phyloP scores from a whole-genome alignment of 1,140 invertebrate genomes.

The Drosophila repleta region DNA sequence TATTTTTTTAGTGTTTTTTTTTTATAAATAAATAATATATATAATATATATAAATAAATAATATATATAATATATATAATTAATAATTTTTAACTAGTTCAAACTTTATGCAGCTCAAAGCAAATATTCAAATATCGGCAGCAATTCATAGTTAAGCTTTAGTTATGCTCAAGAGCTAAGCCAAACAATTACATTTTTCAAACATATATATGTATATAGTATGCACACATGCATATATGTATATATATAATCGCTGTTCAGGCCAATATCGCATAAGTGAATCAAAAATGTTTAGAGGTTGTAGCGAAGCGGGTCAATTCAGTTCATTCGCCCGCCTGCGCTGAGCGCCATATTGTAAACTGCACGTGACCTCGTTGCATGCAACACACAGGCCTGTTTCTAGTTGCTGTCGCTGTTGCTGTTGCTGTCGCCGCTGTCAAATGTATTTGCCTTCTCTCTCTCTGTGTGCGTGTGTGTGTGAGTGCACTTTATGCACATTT shows the following conservation, averaged over 20 bases:
- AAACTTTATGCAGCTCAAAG: neutral
- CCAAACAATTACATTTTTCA: neutral
- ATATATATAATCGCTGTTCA: neutral
- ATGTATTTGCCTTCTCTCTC: conserved; percentile 47
- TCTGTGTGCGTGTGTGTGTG: conserved; percentile 24
- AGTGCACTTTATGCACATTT: conserved; percentile 66
- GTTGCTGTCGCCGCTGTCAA: conserved; percentile 43
- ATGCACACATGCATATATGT: neutral
- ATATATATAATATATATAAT: no score
- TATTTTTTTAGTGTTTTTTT: no score
- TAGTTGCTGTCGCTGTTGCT: conserved; percentile 17
- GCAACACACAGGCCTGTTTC: conserved; percentile 38
- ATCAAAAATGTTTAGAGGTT: conserved; percentile 72
- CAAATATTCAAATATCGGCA: neutral
- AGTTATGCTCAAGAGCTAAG: neutral
- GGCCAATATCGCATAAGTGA: conserved; percentile 24
- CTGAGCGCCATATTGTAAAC: conserved; percentile 69
- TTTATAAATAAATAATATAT: no score
- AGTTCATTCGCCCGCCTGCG: conserved; percentile 78
- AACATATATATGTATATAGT: neutral
- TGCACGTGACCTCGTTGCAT: conserved; percentile 80
- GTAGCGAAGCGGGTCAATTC: conserved; percentile 79
- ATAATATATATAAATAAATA: no score
- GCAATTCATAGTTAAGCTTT: neutral
- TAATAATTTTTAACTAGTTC: no score